Conservation (phyloP, 1,140 invertebrate species). For the Drosophila ironensis region DNA sequence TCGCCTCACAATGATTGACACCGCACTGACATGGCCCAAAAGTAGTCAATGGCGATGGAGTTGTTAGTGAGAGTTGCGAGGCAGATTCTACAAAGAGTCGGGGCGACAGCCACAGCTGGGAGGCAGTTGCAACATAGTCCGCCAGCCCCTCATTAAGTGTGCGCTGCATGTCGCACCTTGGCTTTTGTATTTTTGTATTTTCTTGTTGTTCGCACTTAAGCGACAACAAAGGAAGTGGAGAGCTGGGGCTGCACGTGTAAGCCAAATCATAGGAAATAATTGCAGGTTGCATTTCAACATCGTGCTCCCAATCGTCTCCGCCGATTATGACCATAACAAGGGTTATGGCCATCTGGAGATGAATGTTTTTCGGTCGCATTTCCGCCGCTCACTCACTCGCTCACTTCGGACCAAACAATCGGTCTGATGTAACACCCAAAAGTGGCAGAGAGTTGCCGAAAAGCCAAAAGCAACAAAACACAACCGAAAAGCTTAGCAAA, state of each 20-base stretch:
- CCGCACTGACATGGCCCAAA: constrained; percentile 34
- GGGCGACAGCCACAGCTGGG: constrained; percentile 32
- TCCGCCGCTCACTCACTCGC: constrained; percentile 35
- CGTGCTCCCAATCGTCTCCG: constrained; percentile 2
- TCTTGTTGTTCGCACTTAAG: constrained; percentile 31
- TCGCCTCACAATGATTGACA: constrained; percentile 62
- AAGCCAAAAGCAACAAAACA: constrained; percentile 25
- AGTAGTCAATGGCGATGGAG: constrained; percentile 5
- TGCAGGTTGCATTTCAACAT: constrained; percentile 64
- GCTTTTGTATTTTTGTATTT: background rate
- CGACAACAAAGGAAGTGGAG: background rate
- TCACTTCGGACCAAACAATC: constrained; percentile 29
- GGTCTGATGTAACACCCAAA: constrained; percentile 63
- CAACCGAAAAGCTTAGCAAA: constrained; percentile 24
- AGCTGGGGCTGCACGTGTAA: background rate
- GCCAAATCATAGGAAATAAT: constrained; percentile 43
- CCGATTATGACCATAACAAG: constrained; percentile 18
- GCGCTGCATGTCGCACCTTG: constrained; percentile 16
- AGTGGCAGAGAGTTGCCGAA: constrained; percentile 51
- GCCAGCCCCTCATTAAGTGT: constrained; percentile 48
- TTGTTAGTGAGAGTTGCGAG: constrained; percentile 50
- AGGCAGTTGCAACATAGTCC: constrained; percentile 15
- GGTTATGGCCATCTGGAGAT: constrained; percentile 9
- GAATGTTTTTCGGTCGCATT: constrained; percentile 37
- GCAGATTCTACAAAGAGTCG: constrained; percentile 35